phyloP scores from a whole-genome alignment of 2,113 vertebrate genomes.

The Peromyscus californicus region DNA sequence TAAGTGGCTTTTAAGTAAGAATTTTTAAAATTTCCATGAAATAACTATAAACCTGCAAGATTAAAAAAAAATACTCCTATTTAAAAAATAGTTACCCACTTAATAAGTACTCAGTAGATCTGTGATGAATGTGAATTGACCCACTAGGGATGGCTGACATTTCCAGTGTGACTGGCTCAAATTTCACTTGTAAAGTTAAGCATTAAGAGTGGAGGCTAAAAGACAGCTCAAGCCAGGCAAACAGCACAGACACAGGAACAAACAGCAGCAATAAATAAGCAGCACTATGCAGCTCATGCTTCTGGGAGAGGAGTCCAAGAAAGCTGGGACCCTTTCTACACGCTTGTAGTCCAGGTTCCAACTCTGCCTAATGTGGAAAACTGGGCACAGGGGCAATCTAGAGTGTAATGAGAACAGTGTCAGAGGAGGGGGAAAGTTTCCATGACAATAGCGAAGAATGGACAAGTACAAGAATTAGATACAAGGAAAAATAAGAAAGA shows the following conservation, averaged over 20 bases:
- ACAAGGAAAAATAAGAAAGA: neutral
- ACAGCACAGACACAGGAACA: neutral
- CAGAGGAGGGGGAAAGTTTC: constrained; percentile 17
- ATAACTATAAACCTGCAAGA: constrained; percentile 26
- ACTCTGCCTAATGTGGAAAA: constrained; percentile 7
- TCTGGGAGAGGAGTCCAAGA: neutral
- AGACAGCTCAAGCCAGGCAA: constrained; percentile 42
- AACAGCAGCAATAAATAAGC: neutral
- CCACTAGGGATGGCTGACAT: constrained; percentile 1
- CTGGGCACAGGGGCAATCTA: neutral
- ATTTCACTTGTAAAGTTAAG: constrained; percentile 42
- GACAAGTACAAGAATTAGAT: neutral
- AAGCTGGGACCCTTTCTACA: neutral
- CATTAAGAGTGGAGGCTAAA: constrained; percentile 26
- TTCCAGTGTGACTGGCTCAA: neutral
- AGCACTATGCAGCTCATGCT: neutral
- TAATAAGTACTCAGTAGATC: constrained; percentile 31
- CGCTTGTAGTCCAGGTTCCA: neutral
- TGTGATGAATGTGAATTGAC: constrained; percentile 50
- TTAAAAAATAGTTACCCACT: constrained; percentile 54
- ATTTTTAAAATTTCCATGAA: constrained; percentile 62
- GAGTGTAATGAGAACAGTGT: neutral
- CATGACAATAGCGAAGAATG: constrained; percentile 15
- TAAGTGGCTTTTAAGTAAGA: constrained; percentile 26
- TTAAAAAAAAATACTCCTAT: constrained; percentile 21